These are phyloP conservation scores for Chaetodon trifasciatus DNA, from an alignment of 2,797 vertebrate genomes.

Conservation along the genomic window DNA sequence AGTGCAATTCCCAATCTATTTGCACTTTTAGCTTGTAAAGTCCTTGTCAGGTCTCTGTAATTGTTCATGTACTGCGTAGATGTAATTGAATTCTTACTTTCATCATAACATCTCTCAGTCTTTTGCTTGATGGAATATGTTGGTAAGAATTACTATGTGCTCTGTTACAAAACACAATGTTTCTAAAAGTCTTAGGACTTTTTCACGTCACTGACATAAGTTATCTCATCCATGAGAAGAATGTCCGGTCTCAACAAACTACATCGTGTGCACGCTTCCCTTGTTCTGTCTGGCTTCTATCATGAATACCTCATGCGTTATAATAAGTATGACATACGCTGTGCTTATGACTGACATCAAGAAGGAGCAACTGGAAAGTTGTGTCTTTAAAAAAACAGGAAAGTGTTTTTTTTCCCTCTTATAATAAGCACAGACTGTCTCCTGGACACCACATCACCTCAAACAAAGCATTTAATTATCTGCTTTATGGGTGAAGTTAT, in stretches of 20 bases:
- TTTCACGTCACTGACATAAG: background rate
- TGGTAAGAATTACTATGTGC: background rate
- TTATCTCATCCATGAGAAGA: slow-evolving; percentile 12
- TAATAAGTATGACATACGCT: slow-evolving; percentile 9
- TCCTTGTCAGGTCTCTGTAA: background rate
- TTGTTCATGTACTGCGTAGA: slow-evolving; percentile 21
- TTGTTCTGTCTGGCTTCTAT: slow-evolving; percentile 41
- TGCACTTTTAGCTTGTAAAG: background rate
- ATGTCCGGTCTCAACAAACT: background rate
- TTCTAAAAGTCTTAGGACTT: background rate
- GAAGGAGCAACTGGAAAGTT: background rate
- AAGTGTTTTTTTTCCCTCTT: slow-evolving; percentile 16
- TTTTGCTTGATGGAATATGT: background rate
- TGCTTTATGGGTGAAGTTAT: slow-evolving; percentile 40
- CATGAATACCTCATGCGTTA: slow-evolving; percentile 32
- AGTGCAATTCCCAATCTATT: background rate
- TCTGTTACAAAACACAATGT: slow-evolving; percentile 1
- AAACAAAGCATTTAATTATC: slow-evolving; percentile 60
- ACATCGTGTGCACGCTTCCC: slow-evolving; percentile 3
- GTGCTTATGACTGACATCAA: background rate
- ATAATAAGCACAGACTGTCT: no score
- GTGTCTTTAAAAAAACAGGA: background rate
- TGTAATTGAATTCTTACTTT: background rate
- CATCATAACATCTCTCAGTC: background rate
- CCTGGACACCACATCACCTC: background rate